Conservation (phyloP, 2,113 vertebrate species). For the Mustelus asterias region DNA sequence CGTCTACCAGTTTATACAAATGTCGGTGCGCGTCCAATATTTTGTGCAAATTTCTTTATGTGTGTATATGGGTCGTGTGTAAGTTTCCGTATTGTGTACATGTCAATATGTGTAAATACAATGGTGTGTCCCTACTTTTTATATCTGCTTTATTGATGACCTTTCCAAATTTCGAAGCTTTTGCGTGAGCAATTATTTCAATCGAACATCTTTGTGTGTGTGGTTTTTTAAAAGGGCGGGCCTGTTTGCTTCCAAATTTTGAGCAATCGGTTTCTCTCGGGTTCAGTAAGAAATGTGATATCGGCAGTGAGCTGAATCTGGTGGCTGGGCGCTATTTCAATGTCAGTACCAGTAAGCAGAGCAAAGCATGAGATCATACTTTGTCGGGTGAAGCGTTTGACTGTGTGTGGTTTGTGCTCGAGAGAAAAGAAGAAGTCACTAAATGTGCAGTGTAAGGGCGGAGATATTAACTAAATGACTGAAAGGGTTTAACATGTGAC, state of each 20-base stretch:
- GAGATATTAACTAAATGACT: conserved; percentile 56
- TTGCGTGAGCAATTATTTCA: background rate
- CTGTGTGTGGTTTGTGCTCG: conserved; percentile 47
- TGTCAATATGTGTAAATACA: background rate
- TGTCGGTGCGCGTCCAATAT: background rate
- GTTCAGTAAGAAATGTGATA: background rate
- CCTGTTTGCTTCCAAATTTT: background rate
- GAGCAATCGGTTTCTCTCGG: background rate
- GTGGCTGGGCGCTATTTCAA: conserved; percentile 46
- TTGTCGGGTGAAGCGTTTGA: conserved; percentile 49
- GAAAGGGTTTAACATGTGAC: conserved; percentile 62
- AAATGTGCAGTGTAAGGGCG: conserved; percentile 52
- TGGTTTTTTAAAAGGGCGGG: background rate
- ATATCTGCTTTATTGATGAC: background rate
- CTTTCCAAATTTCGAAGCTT: background rate
- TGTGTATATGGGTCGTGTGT: background rate
- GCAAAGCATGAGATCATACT: conserved; percentile 54
- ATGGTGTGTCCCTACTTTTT: background rate
- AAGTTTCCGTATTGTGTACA: background rate
- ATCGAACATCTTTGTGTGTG: background rate
- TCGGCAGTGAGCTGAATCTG: background rate
- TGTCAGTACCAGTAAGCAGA: conserved; percentile 54
- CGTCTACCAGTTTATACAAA: background rate
- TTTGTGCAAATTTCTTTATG: background rate
- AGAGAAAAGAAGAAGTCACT: conserved; percentile 49